Evolutionary conservation across 2,113 vertebrate genomes (phyloP).

Genomic region (Brevimyrus niger): DNA sequence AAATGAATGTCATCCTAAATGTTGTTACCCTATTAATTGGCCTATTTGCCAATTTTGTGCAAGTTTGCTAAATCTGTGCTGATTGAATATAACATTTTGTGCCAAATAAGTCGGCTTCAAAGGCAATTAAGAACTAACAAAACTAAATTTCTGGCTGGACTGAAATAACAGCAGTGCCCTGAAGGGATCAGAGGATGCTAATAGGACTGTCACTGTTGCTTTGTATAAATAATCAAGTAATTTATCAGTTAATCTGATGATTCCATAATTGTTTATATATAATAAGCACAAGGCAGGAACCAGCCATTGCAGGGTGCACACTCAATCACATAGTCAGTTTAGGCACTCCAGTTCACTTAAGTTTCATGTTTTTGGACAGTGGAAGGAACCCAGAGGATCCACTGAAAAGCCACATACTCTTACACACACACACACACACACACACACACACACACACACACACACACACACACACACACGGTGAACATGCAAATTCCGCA

Average conservation of each 20-base stretch:
- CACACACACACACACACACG: background rate
- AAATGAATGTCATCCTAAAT: background rate
- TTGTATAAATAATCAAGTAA: background rate
- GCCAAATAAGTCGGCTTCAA: background rate
- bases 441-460: too few species aligned
- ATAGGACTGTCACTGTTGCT: background rate
- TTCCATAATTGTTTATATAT: background rate
- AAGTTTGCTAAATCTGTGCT: background rate
- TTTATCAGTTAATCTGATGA: background rate
- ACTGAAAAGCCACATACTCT: background rate
- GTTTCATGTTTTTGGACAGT: background rate
- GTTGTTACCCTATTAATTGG: background rate
- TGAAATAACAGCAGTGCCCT: background rate
- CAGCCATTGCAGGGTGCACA: too few species aligned
- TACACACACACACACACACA: too few species aligned
- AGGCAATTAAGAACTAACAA: background rate
- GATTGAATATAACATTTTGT: background rate
- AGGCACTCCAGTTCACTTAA: background rate
- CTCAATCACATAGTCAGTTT: background rate
- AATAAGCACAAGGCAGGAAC: background rate
- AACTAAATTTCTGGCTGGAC: background rate
- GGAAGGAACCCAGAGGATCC: background rate
- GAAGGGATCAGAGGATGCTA: background rate
- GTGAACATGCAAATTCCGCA: background rate
- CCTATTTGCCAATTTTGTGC: too few species aligned